Evolutionary conservation across 2,888 invertebrate species (phyloP).

Genomic region (Cantharis nigra): DNA sequence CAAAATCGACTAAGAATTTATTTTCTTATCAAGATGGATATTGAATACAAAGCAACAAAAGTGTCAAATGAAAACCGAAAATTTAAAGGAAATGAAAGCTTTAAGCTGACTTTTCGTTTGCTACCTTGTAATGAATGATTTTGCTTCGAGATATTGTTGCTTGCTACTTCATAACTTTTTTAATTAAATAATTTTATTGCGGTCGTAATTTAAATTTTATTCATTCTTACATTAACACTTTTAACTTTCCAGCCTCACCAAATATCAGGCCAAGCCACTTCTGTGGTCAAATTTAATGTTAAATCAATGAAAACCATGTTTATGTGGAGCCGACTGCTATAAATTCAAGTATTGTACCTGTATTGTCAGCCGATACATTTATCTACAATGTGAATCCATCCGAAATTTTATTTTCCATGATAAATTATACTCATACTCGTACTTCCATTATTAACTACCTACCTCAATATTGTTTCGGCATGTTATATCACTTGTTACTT

Average conservation of each 20-base stretch:
- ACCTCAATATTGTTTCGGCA: too few relatives aligned
- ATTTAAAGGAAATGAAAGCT: not conserved
- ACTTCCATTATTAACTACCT: too few relatives aligned
- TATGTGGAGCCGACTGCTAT: not conserved
- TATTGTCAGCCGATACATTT: not conserved
- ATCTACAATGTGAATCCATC: not conserved
- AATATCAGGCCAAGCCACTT: not conserved
- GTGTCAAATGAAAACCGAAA: not conserved
- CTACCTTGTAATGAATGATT: not conserved
- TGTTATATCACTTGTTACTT: too few relatives aligned
- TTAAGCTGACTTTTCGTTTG: not conserved
- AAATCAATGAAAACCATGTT: not conserved
- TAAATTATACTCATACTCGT: not conserved
- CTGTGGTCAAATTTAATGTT: not conserved
- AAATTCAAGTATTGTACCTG: not conserved
- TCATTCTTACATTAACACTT: not conserved
- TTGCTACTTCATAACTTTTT: too few relatives aligned
- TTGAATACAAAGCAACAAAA: not conserved
- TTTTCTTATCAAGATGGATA: not conserved
- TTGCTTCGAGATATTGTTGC: not conserved
- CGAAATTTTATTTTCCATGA: not conserved
- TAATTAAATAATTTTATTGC: not conserved
- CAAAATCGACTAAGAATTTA: not conserved
- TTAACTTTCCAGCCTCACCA: too few relatives aligned
- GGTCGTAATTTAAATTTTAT: not conserved